phyloP scores from a whole-genome alignment of 1,140 invertebrate species.

The Elymnias hypermnestra region DNA sequence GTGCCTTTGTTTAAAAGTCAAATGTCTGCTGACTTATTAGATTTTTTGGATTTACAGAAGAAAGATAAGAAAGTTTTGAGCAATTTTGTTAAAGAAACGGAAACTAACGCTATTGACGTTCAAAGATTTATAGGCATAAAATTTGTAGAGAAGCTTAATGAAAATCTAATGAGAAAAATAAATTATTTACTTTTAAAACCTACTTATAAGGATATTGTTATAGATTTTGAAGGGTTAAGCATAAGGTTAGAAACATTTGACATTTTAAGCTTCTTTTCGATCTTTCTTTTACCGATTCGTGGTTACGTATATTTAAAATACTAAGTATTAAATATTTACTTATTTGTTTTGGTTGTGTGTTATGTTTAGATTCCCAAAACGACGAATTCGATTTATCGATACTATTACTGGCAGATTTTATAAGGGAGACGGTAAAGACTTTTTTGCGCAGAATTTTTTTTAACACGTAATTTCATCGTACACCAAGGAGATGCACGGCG shows the following conservation, averaged over 20 bases:
- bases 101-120: constrained; percentile 51
- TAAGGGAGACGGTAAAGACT: too few relatives aligned
- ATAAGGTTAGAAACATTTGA: constrained; percentile 33
- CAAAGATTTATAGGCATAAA: constrained; percentile 55
- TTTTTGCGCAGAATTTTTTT: too few relatives aligned
- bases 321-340: too few relatives aligned
- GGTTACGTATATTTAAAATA: too few relatives aligned
- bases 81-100: too few relatives aligned
- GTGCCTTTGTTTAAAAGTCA: constrained; percentile 51
- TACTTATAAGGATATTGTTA: constrained; percentile 58
- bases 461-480: too few relatives aligned
- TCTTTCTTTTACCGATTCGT: too few relatives aligned
- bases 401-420: too few relatives aligned
- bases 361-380: too few relatives aligned
- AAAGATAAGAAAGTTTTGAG: constrained; percentile 31
- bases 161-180: constrained; percentile 42
- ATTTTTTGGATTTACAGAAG: constrained; percentile 40
- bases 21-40: constrained; percentile 57
- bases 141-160: constrained; percentile 55
- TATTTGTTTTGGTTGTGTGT: too few relatives aligned
- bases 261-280: neutral
- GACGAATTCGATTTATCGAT: too few relatives aligned
- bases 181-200: constrained; percentile 46
- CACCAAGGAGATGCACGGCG: too few relatives aligned
- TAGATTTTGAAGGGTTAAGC: constrained; percentile 43